phyloP scores from a whole-genome alignment of 2,797 vertebrate genomes.

The Sebastes trivittatus region DNA sequence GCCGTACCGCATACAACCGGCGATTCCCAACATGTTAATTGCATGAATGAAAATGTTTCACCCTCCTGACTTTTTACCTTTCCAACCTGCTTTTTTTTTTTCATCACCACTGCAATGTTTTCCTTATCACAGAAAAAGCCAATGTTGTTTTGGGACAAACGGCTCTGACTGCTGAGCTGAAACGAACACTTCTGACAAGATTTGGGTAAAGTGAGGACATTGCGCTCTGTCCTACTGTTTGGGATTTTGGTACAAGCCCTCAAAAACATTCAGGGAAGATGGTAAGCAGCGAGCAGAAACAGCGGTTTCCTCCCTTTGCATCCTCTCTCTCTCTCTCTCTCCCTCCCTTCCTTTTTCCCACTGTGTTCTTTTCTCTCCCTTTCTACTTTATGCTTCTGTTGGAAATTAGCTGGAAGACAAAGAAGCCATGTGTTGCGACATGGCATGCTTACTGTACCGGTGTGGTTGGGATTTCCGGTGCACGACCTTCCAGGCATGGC shows the following conservation, averaged over 20 bases:
- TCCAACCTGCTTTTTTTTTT: slow-evolving; percentile 27
- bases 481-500: slow-evolving; percentile 75
- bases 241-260: slow-evolving; percentile 27
- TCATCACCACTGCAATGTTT: slow-evolving; percentile 32
- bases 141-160: slow-evolving; percentile 49
- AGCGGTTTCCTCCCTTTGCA: slow-evolving; percentile 21
- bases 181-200: slow-evolving; percentile 56
- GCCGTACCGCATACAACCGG: background rate
- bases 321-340: background rate
- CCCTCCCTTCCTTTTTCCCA: background rate
- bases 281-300: slow-evolving; percentile 36
- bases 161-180: slow-evolving; percentile 63
- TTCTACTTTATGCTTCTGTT: slow-evolving; percentile 57
- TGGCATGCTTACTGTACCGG: slow-evolving; percentile 66
- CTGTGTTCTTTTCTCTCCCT: slow-evolving; percentile 5
- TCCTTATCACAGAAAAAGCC: slow-evolving; percentile 44
- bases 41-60: background rate
- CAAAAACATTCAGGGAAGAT: slow-evolving; percentile 41
- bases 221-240: slow-evolving; percentile 19
- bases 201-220: slow-evolving; percentile 52
- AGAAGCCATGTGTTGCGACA: slow-evolving; percentile 69
- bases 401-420: slow-evolving; percentile 75
- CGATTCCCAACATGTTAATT: slow-evolving; percentile 37
- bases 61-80: slow-evolving; percentile 17
- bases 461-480: slow-evolving; percentile 76